These are phyloP conservation scores for Numenius arquata DNA, from an alignment of 2,113 vertebrate species.

Conservation along the genomic window DNA sequence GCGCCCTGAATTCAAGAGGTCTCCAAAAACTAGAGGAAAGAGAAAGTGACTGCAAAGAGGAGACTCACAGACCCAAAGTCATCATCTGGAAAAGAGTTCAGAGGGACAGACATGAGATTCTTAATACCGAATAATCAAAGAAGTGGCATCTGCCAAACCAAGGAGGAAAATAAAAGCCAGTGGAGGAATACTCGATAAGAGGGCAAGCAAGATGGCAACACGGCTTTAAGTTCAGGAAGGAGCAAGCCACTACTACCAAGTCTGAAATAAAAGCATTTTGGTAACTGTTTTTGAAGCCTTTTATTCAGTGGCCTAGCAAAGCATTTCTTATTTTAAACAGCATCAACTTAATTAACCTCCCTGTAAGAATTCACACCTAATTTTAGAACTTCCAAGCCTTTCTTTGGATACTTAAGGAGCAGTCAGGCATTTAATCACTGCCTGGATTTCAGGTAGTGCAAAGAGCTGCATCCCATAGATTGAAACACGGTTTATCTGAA, in stretches of 20 bases:
- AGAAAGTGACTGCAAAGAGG: background rate
- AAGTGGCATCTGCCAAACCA: background rate
- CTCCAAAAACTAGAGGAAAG: background rate
- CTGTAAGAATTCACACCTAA: background rate
- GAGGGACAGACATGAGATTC: background rate
- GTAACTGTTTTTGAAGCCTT: background rate
- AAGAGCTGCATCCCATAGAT: fast-evolving
- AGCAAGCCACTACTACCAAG: background rate
- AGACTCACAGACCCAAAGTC: background rate
- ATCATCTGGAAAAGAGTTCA: background rate
- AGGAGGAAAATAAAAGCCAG: background rate
- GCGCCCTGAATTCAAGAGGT: background rate
- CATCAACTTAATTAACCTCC: background rate
- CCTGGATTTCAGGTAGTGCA: background rate
- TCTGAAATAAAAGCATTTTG: background rate
- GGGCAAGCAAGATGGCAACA: background rate
- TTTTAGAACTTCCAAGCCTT: background rate
- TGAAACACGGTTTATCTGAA: background rate
- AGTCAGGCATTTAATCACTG: background rate
- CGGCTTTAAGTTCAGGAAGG: background rate
- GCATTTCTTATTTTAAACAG: background rate
- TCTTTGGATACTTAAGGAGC: background rate
- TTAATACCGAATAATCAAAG: background rate
- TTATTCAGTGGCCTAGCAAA: background rate
- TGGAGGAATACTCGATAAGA: fast-evolving